Evolutionary conservation across 2,888 invertebrate species (phyloP), one percentile per base, ranked within the genome.

Genomic region (Ephialtes manifestator): DNA sequence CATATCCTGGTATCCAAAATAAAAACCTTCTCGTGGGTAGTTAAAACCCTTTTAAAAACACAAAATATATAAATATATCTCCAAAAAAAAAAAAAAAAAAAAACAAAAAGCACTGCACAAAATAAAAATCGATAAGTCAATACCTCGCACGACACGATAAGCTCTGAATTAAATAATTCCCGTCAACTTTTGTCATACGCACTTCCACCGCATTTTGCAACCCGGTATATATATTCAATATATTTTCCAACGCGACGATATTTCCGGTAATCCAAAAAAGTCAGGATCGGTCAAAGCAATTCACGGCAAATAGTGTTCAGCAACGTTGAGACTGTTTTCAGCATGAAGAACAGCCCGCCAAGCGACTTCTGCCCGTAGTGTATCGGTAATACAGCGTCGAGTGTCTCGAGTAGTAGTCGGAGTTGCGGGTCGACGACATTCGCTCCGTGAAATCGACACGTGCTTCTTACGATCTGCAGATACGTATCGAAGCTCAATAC

Each of bases 1-100:
- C 93, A 94, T 94, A 93, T 93, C 93, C 93, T 90, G 91, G 88
- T 93, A 91, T 92, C 90, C 92, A 92, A 89, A 86, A 83, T 39
- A 65, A 78, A 82, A 78, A 65, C 31, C 43, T 78, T 24, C 85
- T 82, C 82, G 68, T 76, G 72, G 20, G 74, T 71, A 67, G 55
- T 58, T 15, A 70, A 79, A 84, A 58, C 65, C 51, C 28, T 67
- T 76, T 68, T 81, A 24, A 18, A 53, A 68, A 20, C 75, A 82
- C 85, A 72, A 77, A 24, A 60, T 13, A 78, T 60, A 18, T 39
- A 51, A 65, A 60, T 53, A 48, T 75, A 72, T 67, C 20, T 63
- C 48, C 24, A 63, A 51, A 78, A 60, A n/a, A n/a, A n/a, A n/a
- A 71, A 51, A 68, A 39, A 28, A 46, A 35, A 15, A 51, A 39